Percentiles rank a stretch among this genome's conserved stretches.
These are phyloP conservation scores for Nemotelus nigrinus DNA, from an alignment of 2,888 invertebrate species.

Conservation along the genomic window DNA sequence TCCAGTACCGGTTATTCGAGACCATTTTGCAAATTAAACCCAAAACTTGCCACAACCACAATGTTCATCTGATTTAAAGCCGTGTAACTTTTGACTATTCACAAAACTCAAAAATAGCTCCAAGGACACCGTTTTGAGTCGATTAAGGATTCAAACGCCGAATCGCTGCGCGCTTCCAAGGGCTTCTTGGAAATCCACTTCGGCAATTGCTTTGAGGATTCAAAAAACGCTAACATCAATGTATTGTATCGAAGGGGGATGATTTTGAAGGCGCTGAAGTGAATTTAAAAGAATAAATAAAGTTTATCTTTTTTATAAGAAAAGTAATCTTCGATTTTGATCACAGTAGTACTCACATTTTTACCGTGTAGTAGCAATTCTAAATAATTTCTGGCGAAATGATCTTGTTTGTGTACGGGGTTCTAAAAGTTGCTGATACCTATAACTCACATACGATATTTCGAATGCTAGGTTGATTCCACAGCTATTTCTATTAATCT, in stretches of 20 bases:
- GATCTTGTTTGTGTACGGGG: too few species aligned
- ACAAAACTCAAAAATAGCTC: neutral
- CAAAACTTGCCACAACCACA: neutral
- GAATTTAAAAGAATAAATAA: neutral
- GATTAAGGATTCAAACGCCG: neutral
- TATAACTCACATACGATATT: too few species aligned
- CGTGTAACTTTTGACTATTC: neutral
- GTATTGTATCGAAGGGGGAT: neutral
- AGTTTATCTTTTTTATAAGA: neutral
- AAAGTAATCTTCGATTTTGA: neutral
- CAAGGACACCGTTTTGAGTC: neutral
- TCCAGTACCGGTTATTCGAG: neutral
- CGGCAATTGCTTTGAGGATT: neutral
- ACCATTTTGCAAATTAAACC: neutral
- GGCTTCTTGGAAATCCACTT: neutral
- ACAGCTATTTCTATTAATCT: too few species aligned
- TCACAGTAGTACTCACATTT: neutral
- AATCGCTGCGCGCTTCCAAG: neutral
- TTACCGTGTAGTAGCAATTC: too few species aligned
- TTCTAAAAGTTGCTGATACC: too few species aligned
- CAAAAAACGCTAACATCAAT: neutral
- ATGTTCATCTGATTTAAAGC: neutral
- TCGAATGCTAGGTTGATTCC: too few species aligned
- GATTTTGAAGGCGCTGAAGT: neutral
- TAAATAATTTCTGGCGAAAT: too few species aligned